Evolutionary conservation across 2,113 vertebrate species (phyloP), one percentile per base, ranked within the genome.

Genomic region (Dromas ardeola): DNA sequence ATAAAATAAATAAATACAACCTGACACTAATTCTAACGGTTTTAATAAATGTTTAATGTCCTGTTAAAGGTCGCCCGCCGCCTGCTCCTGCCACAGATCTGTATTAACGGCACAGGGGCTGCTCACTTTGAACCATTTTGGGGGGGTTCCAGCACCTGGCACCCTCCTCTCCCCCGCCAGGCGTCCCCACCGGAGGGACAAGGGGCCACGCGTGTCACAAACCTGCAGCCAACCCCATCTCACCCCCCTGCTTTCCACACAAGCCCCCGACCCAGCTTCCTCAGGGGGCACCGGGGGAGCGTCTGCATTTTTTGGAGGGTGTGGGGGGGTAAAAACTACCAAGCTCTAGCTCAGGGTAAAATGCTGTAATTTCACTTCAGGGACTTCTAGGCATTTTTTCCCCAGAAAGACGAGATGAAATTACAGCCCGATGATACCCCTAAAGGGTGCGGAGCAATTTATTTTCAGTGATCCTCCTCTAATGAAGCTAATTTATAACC

Each of bases 401-500:
- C 82, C 69, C 73, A 90, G 89, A 74, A 94, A 88, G 91, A 72
- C 1, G 5, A 94, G 86, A 95, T 72, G 84, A 92, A 96, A 96
- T 91, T 92, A 80, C 79, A 96, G 82, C 69, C 40, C 14, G 3
- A 49, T 0, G 0, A 71, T 72, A 66, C 62, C 87, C 83, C 74
- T 78, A 56, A 91, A 96, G 93, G 91, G 93, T 91, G 55, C 13
- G 5, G 92, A 95, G 59, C 81, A 56, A 94, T 95, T 97, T 90
- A 85, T 96, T 97, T 92, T 74, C 80, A 77, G 79, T 50, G 77
- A 94, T 95, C 81, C 71, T 90, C 86, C 65, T 72, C 86, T 95
- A 97, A 97, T 91, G 84, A 96, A 95, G 88, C 86, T 89, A 93
- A 95, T 97, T 94, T 90, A 96, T 95, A 96, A 94, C 92, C 85